phyloP scores from a whole-genome alignment of 1,140 invertebrate genomes.

The Drosophila ohnishii region DNA sequence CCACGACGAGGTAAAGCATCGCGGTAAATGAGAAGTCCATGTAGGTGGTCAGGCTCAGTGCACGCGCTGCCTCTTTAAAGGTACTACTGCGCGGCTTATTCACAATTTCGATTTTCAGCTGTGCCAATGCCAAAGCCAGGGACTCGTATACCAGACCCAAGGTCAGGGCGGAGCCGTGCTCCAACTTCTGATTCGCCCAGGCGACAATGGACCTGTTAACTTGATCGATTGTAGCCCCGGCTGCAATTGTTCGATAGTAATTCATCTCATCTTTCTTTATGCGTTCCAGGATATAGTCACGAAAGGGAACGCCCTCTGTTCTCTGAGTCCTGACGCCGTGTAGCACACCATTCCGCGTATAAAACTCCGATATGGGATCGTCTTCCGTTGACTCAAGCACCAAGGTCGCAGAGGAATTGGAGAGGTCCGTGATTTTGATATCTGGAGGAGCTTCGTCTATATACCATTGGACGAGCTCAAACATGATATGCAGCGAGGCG shows the following conservation, averaged over 20 bases:
- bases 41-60: conserved; percentile 83
- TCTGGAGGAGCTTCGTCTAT: accelerated
- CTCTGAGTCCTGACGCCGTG: neutral
- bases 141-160: conserved; percentile 86
- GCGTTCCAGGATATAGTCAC: neutral
- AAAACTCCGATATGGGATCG: neutral
- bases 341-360: neutral
- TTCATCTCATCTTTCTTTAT: neutral
- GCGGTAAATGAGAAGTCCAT: conserved; percentile 85
- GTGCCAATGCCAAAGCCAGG: conserved; percentile 43
- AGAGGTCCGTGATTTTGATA: neutral
- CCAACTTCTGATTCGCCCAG: conserved; percentile 87
- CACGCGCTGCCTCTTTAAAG: accelerated
- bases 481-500: neutral
- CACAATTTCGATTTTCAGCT: conserved; percentile 23
- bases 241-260: conserved; percentile 73
- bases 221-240: conserved; percentile 82
- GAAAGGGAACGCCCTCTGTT: neutral
- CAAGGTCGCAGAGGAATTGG: neutral
- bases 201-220: conserved; percentile 69
- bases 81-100: conserved; percentile 34
- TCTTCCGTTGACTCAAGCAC: neutral
- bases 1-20: conserved; percentile 77
- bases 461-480: neutral
- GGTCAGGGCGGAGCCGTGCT: conserved; percentile 87